Percentiles rank a stretch among this genome's conserved stretches.
Evolutionary conservation across 2,113 vertebrate species (phyloP).

Genomic region (Maccullochella peelii): DNA sequence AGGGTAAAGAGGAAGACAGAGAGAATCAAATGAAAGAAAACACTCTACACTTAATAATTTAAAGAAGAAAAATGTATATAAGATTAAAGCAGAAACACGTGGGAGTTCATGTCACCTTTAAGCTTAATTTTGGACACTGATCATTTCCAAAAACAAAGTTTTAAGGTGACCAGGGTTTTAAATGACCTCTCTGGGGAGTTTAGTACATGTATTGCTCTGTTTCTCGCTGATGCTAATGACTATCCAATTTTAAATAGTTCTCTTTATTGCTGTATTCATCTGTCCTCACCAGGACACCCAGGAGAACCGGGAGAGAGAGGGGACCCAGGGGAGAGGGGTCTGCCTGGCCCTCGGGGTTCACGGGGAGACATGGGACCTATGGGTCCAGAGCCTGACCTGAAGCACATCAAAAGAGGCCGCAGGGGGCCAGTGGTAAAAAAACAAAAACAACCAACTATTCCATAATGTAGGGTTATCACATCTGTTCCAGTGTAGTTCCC

Average conservation of each 20-base stretch:
- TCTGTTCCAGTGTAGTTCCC: not conserved
- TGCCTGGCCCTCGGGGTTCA: conserved; percentile 75
- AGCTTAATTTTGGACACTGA: not conserved
- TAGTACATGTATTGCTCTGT: not conserved
- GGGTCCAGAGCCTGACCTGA: conserved; percentile 83
- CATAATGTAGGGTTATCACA: not conserved
- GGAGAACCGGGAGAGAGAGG: conserved; percentile 81
- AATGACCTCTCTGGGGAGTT: not conserved
- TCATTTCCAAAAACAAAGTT: not conserved
- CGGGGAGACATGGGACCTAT: conserved; percentile 86
- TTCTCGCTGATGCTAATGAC: not conserved
- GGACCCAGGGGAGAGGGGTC: conserved; percentile 73
- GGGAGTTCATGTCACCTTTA: not conserved
- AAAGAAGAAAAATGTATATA: not conserved
- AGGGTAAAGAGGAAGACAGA: not conserved
- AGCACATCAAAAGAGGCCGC: conserved; percentile 83
- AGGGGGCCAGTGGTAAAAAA: conserved; percentile 84
- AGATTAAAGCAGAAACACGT: not conserved
- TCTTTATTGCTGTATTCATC: not conserved
- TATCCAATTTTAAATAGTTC: not conserved
- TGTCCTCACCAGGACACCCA: conserved; percentile 74
- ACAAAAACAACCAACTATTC: too few species aligned
- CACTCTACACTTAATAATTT: not conserved
- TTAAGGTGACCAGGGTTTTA: not conserved
- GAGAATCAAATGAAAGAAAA: not conserved